These are phyloP conservation scores for Aselliscus stoliczkanus DNA, from an alignment of 2,797 vertebrate genomes.

Conservation along the genomic window DNA sequence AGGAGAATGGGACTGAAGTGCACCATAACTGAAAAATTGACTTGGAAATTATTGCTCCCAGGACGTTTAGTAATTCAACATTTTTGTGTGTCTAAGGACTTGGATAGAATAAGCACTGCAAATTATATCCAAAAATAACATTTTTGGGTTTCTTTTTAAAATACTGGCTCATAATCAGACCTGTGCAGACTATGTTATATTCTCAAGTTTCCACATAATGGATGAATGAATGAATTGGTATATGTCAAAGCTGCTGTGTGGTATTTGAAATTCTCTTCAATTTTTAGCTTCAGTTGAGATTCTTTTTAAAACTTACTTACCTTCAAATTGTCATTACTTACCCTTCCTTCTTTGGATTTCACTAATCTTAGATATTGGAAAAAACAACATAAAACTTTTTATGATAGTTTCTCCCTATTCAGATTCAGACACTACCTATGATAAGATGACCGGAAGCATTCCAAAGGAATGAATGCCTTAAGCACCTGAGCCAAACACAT, in stretches of 20 bases:
- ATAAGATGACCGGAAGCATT: not conserved
- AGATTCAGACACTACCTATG: not conserved
- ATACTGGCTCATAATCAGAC: constrained; percentile 36
- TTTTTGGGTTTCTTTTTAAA: constrained; percentile 50
- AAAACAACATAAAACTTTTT: not conserved
- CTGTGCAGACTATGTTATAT: constrained; percentile 13
- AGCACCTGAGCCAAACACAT: not conserved
- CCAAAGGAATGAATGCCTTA: constrained; percentile 4
- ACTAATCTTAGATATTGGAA: not conserved
- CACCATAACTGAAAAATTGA: constrained; percentile 45
- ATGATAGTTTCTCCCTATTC: not conserved
- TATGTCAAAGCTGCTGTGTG: constrained; percentile 16
- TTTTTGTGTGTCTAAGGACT: constrained; percentile 57
- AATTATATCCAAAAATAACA: constrained; percentile 63
- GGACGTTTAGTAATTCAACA: constrained; percentile 4
- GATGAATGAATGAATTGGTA: constrained; percentile 21
- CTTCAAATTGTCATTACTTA: constrained; percentile 12
- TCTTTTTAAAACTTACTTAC: constrained; percentile 15
- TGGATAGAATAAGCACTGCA: constrained; percentile 42
- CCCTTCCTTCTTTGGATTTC: constrained; percentile 8
- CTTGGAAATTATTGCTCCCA: constrained; percentile 51
- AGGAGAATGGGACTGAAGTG: constrained; percentile 50
- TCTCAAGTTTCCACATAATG: constrained; percentile 31
- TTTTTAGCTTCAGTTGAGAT: not conserved
- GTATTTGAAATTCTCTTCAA: constrained; percentile 34